Percentiles rank a stretch among this genome's conserved stretches.
Conservation (phyloP, 2,888 invertebrate species). For the Dynastes grantii region DNA sequence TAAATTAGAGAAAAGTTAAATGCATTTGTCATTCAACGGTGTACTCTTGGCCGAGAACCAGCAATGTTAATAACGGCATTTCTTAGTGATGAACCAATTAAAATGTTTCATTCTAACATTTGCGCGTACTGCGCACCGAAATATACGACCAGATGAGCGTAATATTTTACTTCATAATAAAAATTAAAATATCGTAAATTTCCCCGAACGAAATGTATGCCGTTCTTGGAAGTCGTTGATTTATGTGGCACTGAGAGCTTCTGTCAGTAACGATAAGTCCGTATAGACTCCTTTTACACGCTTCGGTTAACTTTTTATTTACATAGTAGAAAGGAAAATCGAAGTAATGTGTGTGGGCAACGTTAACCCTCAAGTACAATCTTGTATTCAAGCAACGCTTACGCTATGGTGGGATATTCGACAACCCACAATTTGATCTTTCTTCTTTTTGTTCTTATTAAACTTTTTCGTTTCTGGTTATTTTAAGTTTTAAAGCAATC, state of each 20-base stretch:
- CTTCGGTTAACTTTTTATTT: background rate
- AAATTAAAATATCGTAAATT: slow-evolving; percentile 52
- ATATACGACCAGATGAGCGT: slow-evolving; percentile 50
- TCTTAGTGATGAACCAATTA: slow-evolving; percentile 58
- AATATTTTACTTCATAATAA: slow-evolving; percentile 49
- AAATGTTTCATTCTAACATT: slow-evolving; percentile 54
- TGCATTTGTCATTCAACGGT: slow-evolving; percentile 59
- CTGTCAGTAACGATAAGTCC: slow-evolving; percentile 27
- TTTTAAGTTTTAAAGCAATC: too few relatives aligned
- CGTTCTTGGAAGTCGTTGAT: slow-evolving; percentile 46
- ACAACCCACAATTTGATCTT: too few relatives aligned
- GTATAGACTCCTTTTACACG: background rate
- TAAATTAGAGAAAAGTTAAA: slow-evolving; percentile 59
- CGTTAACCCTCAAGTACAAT: too few relatives aligned
- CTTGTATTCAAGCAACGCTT: too few relatives aligned
- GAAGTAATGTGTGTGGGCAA: background rate
- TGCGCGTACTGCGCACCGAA: slow-evolving; percentile 35
- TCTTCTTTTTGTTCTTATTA: too few relatives aligned
- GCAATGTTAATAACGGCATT: slow-evolving; percentile 58
- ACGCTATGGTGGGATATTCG: too few relatives aligned
- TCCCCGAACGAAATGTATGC: slow-evolving; percentile 31
- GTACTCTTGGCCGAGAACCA: slow-evolving; percentile 58
- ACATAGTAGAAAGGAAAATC: background rate
- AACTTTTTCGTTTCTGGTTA: too few relatives aligned
- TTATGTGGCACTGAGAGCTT: slow-evolving; percentile 37